These are phyloP conservation scores for Smithornis capensis DNA, from an alignment of 2,113 vertebrate genomes.

Conservation along the genomic window DNA sequence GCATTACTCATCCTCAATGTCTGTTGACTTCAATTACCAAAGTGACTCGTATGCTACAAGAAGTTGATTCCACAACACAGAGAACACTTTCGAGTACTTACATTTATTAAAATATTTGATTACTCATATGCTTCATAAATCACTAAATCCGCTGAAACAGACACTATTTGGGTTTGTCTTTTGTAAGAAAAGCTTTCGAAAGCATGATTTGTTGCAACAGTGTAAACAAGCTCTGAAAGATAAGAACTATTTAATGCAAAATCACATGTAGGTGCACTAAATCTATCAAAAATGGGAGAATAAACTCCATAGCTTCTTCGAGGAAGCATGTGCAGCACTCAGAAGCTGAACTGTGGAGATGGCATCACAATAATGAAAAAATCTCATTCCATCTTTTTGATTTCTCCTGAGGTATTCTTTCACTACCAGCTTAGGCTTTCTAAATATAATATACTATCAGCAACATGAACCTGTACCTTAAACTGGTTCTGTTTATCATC, in stretches of 20 bases:
- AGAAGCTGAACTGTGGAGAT: conserved; percentile 37
- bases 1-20: conserved; percentile 52
- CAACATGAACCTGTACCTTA: conserved; percentile 22
- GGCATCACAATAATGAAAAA: conserved; percentile 21
- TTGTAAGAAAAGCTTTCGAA: background rate
- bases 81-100: background rate
- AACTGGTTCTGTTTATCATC: conserved; percentile 24
- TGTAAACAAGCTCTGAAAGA: background rate
- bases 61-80: conserved; percentile 1
- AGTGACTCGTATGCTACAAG: conserved; percentile 7
- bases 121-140: background rate
- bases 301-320: conserved; percentile 14
- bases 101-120: conserved; percentile 5
- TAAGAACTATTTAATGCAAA: background rate
- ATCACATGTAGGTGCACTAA: background rate
- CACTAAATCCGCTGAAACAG: background rate
- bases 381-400: conserved; percentile 20
- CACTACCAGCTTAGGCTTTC: conserved; percentile 33
- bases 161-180: background rate
- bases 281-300: conserved; percentile 49
- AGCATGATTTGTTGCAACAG: background rate
- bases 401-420: conserved; percentile 6
- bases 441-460: conserved; percentile 32
- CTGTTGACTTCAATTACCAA: conserved; percentile 59
- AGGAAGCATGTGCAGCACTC: conserved; percentile 43